Base-by-base conservation (phyloP, 1,140 invertebrate genomes). In the Drosophila tsacasi region DNA sequence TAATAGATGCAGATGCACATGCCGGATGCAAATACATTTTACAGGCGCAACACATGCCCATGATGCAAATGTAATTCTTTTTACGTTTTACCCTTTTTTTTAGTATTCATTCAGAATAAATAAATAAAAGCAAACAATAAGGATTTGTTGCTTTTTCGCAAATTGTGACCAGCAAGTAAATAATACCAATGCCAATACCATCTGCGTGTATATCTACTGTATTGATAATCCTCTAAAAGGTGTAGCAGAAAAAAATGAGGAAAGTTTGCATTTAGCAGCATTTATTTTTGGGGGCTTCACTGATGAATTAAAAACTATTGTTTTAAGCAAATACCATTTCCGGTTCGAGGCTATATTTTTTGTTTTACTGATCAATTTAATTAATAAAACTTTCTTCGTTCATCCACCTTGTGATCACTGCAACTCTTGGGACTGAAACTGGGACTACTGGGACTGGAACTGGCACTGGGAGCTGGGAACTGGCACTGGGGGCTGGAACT, bases 91-190 rank as follows among this genome's bases (percentile, higher is more conserved):
- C 23, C 35, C 40, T 66, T 50, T 66, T 25, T 40, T n/a, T n/a
- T n/a, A n/a, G n/a, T n/a, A n/a, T n/a, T 10, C 25, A 52, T 47
- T 46, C 17, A 3, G 32, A 21, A 32, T 8, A 15, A 50, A 30
- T 27, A 27, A 10, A 17, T 7, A 30, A 5, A 46, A 39, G 21
- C 39, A 19, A 32, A 32, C 23, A 27, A 39, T 19, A 21, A 25
- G 21, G 6, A 42, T 23, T 13, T 35, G 15, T 25, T 37, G 25
- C n/a, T 30, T 55, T 47, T 47, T 32, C 25, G 57, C 42, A 72
- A 69, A 58, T 69, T 69, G 44, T 37, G 44, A 72, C n/a, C 54
- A 73, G 42, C 49, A 72, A 40, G 67, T 50, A 61, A 61, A 73
- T 42, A 42, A 47, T 25, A 4, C 3, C 23, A 25, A 17, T 47